Evolutionary conservation across 2,113 vertebrate species (phyloP).

Genomic region (Benitochromis conjunctus): DNA sequence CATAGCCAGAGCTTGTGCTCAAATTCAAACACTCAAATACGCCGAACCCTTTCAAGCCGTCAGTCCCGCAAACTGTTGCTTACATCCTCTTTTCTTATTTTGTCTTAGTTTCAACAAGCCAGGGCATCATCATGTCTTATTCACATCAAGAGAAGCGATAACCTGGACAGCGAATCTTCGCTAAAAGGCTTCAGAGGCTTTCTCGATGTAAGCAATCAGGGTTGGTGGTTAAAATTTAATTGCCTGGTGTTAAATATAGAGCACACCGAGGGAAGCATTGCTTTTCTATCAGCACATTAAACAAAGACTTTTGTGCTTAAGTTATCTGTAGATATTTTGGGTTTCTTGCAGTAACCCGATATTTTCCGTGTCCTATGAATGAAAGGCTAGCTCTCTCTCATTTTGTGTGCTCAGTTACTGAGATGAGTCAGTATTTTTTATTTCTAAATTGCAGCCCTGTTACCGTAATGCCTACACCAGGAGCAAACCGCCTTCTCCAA

Average conservation of each 20-base stretch:
- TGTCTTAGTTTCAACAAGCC: constrained; percentile 27
- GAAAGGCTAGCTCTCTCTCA: background rate
- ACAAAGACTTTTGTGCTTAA: background rate
- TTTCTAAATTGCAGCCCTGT: background rate
- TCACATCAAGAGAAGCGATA: constrained; percentile 44
- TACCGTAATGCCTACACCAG: background rate
- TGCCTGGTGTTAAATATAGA: constrained; percentile 52
- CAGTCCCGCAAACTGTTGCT: background rate
- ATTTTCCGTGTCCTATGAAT: background rate
- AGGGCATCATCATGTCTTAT: constrained; percentile 43
- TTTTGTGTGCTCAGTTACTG: background rate
- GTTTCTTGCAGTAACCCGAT: background rate
- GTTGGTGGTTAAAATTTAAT: constrained; percentile 55
- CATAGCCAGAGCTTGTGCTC: background rate
- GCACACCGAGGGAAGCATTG: background rate
- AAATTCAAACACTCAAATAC: background rate
- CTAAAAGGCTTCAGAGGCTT: constrained; percentile 40
- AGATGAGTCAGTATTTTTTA: background rate
- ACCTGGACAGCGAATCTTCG: constrained; percentile 32
- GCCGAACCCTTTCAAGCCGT: background rate
- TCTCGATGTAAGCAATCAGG: constrained; percentile 57
- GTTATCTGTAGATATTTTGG: background rate
- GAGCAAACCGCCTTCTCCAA: background rate
- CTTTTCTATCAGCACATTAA: background rate
- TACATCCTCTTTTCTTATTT: constrained; percentile 11